Percentiles rank a stretch among this genome's conserved stretches.
These are phyloP conservation scores for Penaeus japonicus DNA, from an alignment of 1,140 invertebrate genomes.

Conservation along the genomic window DNA sequence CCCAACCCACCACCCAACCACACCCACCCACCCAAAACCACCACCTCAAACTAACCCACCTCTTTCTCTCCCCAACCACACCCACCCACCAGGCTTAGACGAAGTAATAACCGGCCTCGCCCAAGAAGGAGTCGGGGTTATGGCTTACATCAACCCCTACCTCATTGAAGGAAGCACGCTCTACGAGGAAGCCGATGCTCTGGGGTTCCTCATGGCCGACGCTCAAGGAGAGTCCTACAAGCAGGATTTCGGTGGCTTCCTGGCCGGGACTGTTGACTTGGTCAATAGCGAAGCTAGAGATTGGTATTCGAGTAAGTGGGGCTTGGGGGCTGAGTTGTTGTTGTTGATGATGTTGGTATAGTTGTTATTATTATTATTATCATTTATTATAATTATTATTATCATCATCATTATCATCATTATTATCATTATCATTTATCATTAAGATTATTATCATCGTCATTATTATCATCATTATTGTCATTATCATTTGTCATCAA, in stretches of 20 bases:
- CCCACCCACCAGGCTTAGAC: constrained; percentile 59
- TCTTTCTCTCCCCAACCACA: not conserved
- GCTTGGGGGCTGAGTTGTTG: not conserved
- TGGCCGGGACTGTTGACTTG: constrained; percentile 64
- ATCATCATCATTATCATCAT: no score
- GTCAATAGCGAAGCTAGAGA: constrained; percentile 61
- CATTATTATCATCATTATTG: no score
- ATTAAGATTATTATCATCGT: no score
- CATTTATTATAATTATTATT: no score
- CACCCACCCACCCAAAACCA: no score
- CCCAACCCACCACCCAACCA: not conserved
- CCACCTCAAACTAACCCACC: no score
- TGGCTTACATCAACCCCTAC: constrained; percentile 65
- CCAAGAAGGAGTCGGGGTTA: constrained; percentile 61
- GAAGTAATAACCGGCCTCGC: constrained; percentile 60
- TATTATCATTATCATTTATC: no score
- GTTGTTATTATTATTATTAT: no score
- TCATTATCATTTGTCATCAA: no score
- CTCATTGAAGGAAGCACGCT: constrained; percentile 63
- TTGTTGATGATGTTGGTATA: not conserved
- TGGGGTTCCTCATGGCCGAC: constrained; percentile 63
- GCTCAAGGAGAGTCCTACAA: constrained; percentile 59
- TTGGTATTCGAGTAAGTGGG: constrained; percentile 64
- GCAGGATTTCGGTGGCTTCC: constrained; percentile 64
- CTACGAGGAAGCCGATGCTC: constrained; percentile 60